Percentiles rank a stretch among this genome's conserved stretches.
Conservation (phyloP, 2,888 invertebrate species). For the Apoda limacodes region DNA sequence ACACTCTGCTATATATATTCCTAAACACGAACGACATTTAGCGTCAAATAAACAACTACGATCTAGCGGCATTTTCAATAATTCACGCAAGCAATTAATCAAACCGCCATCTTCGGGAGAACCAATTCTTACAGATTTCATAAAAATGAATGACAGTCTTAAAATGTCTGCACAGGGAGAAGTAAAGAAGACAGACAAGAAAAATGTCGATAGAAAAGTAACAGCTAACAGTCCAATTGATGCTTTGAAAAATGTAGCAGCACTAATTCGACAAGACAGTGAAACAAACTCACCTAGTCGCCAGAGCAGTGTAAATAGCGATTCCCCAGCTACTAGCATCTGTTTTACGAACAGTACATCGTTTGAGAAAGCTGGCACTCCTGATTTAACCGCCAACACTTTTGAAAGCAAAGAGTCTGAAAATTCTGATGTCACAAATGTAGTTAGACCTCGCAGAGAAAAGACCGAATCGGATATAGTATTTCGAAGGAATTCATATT, state of each 20-base stretch:
- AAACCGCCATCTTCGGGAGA: constrained; percentile 68
- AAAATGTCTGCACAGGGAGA: constrained; percentile 56
- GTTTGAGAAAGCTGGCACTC: constrained; percentile 46
- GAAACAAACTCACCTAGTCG: constrained; percentile 43
- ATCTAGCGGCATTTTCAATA: constrained; percentile 78
- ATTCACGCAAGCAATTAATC: constrained; percentile 71
- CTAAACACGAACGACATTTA: constrained; percentile 62
- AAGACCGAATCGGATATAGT: constrained; percentile 92
- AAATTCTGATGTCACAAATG: constrained; percentile 39
- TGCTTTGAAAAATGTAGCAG: constrained; percentile 54
- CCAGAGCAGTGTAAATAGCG: constrained; percentile 53
- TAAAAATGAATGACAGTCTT: constrained; percentile 67
- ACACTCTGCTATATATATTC: constrained; percentile 78
- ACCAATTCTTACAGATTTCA: constrained; percentile 78
- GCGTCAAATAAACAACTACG: constrained; percentile 64
- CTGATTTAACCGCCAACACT: constrained; percentile 48
- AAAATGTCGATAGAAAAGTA: constrained; percentile 33
- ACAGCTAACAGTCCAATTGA: constrained; percentile 48
- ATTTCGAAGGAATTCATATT: constrained; percentile 71
- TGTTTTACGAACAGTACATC: constrained; percentile 43
- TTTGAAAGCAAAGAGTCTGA: constrained; percentile 35
- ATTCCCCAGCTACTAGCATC: constrained; percentile 56
- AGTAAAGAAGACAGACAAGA: constrained; percentile 42
- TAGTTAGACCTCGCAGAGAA: constrained; percentile 81
- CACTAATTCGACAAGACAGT: constrained; percentile 51